Conservation (phyloP, 2,113 vertebrate genomes). For the Cryptotis parvus region DNA sequence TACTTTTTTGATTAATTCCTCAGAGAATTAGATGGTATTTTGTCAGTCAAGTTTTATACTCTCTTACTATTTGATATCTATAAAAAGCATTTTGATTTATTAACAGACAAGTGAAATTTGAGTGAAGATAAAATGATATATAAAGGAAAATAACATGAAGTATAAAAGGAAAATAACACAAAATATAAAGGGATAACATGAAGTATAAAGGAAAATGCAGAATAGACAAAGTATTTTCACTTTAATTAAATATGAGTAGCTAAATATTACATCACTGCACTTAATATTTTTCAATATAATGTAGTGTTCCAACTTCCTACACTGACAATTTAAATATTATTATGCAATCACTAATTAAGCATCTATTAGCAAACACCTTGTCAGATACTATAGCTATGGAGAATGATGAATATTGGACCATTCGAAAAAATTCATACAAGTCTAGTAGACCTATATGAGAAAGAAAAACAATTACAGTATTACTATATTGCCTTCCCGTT, state of each 20-base stretch:
- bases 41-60: not conserved
- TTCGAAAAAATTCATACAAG: not conserved
- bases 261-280: not conserved
- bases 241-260: not conserved
- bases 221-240: slow-evolving; percentile 16
- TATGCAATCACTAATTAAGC: not conserved
- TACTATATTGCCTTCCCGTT: too few species aligned
- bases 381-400: not conserved
- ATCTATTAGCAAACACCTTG: not conserved
- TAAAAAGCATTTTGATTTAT: slow-evolving; percentile 32
- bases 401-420: not conserved
- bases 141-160: too few species aligned
- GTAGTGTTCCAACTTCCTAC: not conserved
- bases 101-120: too few species aligned
- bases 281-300: slow-evolving; percentile 4
- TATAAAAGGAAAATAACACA: too few species aligned
- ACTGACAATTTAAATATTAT: slow-evolving; percentile 26
- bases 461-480: too few species aligned
- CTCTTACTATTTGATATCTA: not conserved
- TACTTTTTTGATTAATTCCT: not conserved
- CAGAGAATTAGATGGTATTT: too few species aligned
- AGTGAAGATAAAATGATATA: too few species aligned
- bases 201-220: slow-evolving; percentile 7
- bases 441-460: not conserved
- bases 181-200: too few species aligned